Evolutionary conservation across 2,888 invertebrate species (phyloP), one percentile per base, ranked within the genome.

Genomic region (Hirtodrosophila confusa): DNA sequence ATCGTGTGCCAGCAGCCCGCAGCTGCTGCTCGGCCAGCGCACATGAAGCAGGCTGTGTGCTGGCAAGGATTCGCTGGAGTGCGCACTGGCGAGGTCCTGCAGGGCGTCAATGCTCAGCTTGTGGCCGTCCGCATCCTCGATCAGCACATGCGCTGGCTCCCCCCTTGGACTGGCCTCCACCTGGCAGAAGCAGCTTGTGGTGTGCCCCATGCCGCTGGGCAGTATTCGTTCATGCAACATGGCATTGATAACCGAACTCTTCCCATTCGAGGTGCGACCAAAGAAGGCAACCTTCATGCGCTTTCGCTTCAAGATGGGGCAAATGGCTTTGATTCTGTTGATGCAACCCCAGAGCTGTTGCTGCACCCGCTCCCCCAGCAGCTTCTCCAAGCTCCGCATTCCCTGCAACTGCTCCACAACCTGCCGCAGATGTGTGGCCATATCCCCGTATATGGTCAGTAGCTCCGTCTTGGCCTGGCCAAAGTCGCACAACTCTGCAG

Each of bases 231-330:
- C 97, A 55, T 97, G 94, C 75, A 99, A 93, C 99, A 99, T 99
- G 11, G 99, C 99, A 93, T 99, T 99, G 80, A 99, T 99, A 12
- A 99, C 99, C 2, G 99, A 97, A 91, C 99, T 99, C 92, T 99
- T 99, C 44, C 99, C 99, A 92, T 99, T 99, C 69, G 99, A 99
- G 3, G 99, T 99, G 88, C 99, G 89, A 1, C 93, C 93, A 75
- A 93, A 93, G 75, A 93, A 93, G 5, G 93, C 93, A 0, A 93
- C 92, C 93, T 99, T 99, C 99, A 99, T 99, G 93, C 99, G 98
- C 93, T 99, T 98, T 60, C 99, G 93, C 71, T 95, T 94, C 78
- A 99, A 94, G 39, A 99, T 98, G 92, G 98, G 98, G 82, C 96
- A 94, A 83, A 99, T 99, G 10, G 97, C 97, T 70, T 94, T 94